Conservation (phyloP, 1,140 invertebrate species). For the Caerostris darwini region DNA sequence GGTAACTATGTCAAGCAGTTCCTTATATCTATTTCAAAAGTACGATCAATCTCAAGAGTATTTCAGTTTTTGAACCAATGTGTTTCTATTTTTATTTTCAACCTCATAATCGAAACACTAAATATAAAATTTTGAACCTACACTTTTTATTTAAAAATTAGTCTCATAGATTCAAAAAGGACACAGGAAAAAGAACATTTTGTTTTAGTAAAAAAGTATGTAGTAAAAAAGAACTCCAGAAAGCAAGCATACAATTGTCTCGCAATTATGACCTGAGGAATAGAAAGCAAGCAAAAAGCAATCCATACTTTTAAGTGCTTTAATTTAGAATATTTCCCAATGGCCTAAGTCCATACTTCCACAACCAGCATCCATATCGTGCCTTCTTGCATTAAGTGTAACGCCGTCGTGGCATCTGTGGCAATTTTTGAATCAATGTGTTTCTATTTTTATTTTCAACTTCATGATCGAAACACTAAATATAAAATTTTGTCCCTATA, state of each 20-base stretch:
- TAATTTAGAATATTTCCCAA: not conserved
- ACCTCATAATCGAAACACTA: not conserved
- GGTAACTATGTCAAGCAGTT: no score
- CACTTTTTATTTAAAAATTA: not conserved
- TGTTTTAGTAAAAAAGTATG: no score
- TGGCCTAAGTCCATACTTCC: not conserved
- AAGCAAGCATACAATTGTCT: not conserved
- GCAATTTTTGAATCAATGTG: no score
- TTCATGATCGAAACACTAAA: not conserved
- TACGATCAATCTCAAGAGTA: no score
- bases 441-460: no score
- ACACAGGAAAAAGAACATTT: no score
- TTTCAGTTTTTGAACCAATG: no score
- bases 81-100: no score
- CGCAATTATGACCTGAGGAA: not conserved
- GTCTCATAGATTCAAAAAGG: no score
- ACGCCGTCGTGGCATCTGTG: constrained; percentile 26
- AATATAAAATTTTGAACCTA: not conserved
- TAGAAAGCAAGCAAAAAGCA: not conserved
- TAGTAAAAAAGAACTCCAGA: not conserved
- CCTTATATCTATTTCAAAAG: no score
- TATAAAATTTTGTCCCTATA: not conserved
- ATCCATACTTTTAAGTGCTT: not conserved
- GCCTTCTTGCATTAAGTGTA: not conserved
- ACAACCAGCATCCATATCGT: not conserved